Evolutionary conservation across 2,113 vertebrate species (phyloP).

Genomic region (Nothoprocta pentlandii): DNA sequence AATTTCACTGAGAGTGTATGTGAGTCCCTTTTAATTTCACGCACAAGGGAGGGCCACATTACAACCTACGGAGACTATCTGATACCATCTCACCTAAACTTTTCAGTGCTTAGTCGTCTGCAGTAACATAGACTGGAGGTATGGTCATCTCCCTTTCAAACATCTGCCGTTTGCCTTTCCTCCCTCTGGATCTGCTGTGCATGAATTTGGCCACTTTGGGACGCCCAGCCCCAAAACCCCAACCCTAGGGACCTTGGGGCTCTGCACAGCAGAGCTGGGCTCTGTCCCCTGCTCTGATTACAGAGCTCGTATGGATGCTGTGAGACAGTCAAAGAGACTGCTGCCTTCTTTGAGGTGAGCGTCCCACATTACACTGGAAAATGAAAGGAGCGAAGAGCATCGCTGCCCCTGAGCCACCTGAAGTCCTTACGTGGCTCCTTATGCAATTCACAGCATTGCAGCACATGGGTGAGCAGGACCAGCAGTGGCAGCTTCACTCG

Average conservation of each 20-base stretch:
- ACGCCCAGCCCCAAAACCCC: neutral
- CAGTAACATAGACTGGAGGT: neutral
- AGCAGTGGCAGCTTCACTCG: neutral
- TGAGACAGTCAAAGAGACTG: neutral
- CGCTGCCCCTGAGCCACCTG: neutral
- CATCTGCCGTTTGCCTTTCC: neutral
- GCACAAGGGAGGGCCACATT: neutral
- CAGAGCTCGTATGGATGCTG: neutral
- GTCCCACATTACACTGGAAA: neutral
- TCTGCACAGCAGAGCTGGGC: accelerated
- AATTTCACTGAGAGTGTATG: neutral
- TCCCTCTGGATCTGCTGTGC: no score
- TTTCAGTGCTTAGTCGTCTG: neutral
- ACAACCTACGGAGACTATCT: neutral
- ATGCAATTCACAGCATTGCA: neutral
- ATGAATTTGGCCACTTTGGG: no score
- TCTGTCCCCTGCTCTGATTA: neutral
- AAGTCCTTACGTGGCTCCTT: neutral
- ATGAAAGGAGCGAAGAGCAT: neutral
- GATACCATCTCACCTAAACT: neutral
- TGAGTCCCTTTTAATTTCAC: neutral
- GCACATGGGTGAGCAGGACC: neutral
- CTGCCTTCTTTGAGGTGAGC: neutral
- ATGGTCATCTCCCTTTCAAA: neutral
- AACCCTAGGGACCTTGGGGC: neutral